phyloP scores from a whole-genome alignment of 1,140 invertebrate species.

The Armadillidium nasatum region DNA sequence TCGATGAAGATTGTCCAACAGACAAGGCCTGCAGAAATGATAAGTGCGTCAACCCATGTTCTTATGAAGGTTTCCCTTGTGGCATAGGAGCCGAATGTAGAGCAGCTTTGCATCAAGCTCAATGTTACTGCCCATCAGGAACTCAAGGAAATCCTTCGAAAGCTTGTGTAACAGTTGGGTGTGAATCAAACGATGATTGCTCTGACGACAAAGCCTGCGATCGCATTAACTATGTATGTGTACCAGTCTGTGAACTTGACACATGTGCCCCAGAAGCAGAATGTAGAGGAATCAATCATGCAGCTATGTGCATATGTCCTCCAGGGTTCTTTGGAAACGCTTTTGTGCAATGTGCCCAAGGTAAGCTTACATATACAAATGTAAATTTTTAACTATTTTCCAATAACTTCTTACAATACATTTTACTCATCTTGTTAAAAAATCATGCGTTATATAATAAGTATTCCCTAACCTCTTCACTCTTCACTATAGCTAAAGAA shows the following conservation, averaged over 20 bases:
- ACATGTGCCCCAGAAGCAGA: constrained; percentile 69
- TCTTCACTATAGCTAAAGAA: constrained; percentile 25
- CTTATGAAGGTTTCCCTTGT: constrained; percentile 59
- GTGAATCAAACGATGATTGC: constrained; percentile 85
- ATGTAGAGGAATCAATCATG: constrained; percentile 68
- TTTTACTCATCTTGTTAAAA: neutral
- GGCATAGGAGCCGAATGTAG: constrained; percentile 73
- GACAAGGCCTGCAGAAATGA: constrained; percentile 73
- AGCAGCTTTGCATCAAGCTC: constrained; percentile 66
- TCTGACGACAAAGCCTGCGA: constrained; percentile 79
- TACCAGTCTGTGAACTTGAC: constrained; percentile 67
- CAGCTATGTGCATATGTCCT: constrained; percentile 70
- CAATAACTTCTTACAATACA: neutral
- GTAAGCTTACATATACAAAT: constrained; percentile 22
- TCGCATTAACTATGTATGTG: constrained; percentile 72
- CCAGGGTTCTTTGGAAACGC: constrained; percentile 71
- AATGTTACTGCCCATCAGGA: constrained; percentile 74
- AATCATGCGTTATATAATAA: neutral
- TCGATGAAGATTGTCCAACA: constrained; percentile 75
- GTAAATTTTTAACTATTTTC: neutral
- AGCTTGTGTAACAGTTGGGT: constrained; percentile 74
- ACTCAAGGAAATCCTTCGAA: constrained; percentile 75
- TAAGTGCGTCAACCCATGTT: constrained; percentile 74
- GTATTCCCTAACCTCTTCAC: neutral
- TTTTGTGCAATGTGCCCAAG: constrained; percentile 62